Percentiles rank a stretch among this genome's conserved stretches.
Evolutionary conservation across 2,113 vertebrate species (phyloP).

Genomic region (Mionectes macconnelli): DNA sequence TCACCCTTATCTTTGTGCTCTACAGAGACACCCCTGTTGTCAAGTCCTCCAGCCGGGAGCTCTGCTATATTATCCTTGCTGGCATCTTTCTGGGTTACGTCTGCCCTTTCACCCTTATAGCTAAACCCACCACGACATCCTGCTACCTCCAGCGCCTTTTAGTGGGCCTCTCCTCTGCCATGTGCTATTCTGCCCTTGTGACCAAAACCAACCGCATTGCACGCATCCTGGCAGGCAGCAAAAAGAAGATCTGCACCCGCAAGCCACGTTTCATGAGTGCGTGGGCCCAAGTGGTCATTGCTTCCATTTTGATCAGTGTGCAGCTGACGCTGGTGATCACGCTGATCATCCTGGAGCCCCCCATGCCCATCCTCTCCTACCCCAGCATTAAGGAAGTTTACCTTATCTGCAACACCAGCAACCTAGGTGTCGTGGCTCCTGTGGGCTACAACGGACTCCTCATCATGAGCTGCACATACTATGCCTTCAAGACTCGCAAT

Average conservation of each 20-base stretch:
- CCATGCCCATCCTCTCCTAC: slow-evolving; percentile 93
- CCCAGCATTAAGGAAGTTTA: slow-evolving; percentile 96
- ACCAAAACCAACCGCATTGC: slow-evolving; percentile 99
- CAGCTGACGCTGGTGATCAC: slow-evolving; percentile 92
- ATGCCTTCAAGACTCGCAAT: slow-evolving; percentile 98
- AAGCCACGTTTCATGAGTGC: slow-evolving; percentile 98
- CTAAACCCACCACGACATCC: slow-evolving; percentile 88
- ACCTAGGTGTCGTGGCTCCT: slow-evolving; percentile 92
- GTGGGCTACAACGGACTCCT: slow-evolving; percentile 97
- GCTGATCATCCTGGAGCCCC: slow-evolving; percentile 93
- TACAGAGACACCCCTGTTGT: slow-evolving; percentile 98
- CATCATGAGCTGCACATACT: slow-evolving; percentile 98
- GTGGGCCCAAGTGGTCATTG: slow-evolving; percentile 95
- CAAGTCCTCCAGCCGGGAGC: slow-evolving; percentile 96
- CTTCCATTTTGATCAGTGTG: slow-evolving; percentile 91
- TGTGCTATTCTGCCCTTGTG: slow-evolving; percentile 97
- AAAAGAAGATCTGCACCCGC: slow-evolving; percentile 99
- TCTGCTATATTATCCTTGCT: slow-evolving; percentile 96
- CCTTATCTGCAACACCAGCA: slow-evolving; percentile 98
- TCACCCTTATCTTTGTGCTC: slow-evolving; percentile 96
- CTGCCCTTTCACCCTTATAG: slow-evolving; percentile 95
- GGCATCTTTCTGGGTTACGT: slow-evolving; percentile 97
- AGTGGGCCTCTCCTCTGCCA: slow-evolving; percentile 94
- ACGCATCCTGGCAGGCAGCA: slow-evolving; percentile 96
- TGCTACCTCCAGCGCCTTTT: slow-evolving; percentile 96